These are phyloP conservation scores for Drosophila prosaltans DNA, from an alignment of 1,140 invertebrate species.

Conservation along the genomic window DNA sequence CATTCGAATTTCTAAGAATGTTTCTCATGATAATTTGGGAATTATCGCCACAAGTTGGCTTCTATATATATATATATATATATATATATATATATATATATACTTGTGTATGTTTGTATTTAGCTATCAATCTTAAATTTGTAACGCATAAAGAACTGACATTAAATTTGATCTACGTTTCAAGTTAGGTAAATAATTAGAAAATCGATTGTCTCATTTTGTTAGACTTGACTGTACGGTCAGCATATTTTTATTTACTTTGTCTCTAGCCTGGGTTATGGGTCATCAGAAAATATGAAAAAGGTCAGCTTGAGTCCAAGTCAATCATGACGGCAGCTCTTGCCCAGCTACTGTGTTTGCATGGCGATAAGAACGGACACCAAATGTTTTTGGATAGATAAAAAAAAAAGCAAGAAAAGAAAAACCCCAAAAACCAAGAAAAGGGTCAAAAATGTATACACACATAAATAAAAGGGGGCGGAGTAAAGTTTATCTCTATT, in stretches of 20 bases:
- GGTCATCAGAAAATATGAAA: constrained; percentile 68
- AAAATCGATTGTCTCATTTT: constrained; percentile 1
- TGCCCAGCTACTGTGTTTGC: constrained; percentile 18
- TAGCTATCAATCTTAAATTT: constrained; percentile 2
- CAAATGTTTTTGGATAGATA: constrained; percentile 19
- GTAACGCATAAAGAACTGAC: constrained; percentile 2
- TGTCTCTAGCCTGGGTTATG: constrained; percentile 25
- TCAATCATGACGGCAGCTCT: constrained; percentile 27
- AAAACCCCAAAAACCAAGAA: constrained; percentile 34
- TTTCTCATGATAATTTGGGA: constrained; percentile 17
- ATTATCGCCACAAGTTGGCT: background rate
- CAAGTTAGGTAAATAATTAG: background rate
- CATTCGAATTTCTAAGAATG: constrained; percentile 61
- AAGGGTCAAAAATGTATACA: constrained; percentile 56
- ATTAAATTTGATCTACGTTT: background rate
- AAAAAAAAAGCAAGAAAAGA: constrained; percentile 15
- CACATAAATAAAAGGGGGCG: constrained; percentile 1
- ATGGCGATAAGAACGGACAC: constrained; percentile 35
- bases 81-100: background rate
- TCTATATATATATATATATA: background rate
- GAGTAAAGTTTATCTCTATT: constrained; percentile 46
- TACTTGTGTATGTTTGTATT: constrained; percentile 10
- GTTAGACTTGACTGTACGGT: background rate
- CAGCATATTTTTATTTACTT: constrained; percentile 1
- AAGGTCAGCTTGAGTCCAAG: constrained; percentile 61